phyloP scores from a whole-genome alignment of 2,888 invertebrate genomes.

The Heliothis peltigera region DNA sequence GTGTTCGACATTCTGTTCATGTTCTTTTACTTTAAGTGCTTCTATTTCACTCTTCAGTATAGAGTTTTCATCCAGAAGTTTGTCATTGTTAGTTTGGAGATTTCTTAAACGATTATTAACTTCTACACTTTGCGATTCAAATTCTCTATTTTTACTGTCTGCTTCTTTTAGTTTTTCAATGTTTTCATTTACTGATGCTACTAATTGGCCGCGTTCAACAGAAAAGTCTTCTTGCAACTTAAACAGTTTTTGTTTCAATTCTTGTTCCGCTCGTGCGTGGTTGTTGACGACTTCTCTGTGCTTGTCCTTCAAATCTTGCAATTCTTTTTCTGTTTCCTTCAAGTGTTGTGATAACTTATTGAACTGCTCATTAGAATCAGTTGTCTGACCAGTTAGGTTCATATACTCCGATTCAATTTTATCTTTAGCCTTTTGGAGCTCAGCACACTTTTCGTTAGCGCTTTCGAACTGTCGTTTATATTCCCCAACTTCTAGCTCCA shows the following conservation, averaged over 20 bases:
- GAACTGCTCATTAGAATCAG: slow-evolving; percentile 90
- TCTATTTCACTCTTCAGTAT: slow-evolving; percentile 84
- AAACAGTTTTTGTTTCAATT: slow-evolving; percentile 84
- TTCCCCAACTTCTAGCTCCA: slow-evolving; percentile 90
- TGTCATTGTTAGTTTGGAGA: slow-evolving; percentile 77
- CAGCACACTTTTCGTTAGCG: slow-evolving; percentile 89
- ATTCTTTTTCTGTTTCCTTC: slow-evolving; percentile 89
- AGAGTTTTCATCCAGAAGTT: slow-evolving; percentile 82
- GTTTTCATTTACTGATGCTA: slow-evolving; percentile 78
- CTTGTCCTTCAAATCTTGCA: slow-evolving; percentile 87
- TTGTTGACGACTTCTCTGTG: slow-evolving; percentile 82
- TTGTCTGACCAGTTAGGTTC: slow-evolving; percentile 89
- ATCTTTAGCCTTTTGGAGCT: slow-evolving; percentile 89
- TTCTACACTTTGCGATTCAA: slow-evolving; percentile 73
- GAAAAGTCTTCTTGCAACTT: slow-evolving; percentile 84
- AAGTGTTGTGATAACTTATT: slow-evolving; percentile 89
- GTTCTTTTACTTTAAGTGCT: slow-evolving; percentile 79
- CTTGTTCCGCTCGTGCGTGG: slow-evolving; percentile 84
- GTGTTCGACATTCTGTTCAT: slow-evolving; percentile 78
- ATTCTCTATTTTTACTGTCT: slow-evolving; percentile 79
- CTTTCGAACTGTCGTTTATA: slow-evolving; percentile 89
- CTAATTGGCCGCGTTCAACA: slow-evolving; percentile 78
- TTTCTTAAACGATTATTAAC: slow-evolving; percentile 74
- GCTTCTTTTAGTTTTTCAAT: slow-evolving; percentile 78
- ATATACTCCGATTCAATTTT: slow-evolving; percentile 90